A percentile compares a stretch with the other conserved stretches of the same genome.
These are phyloP conservation scores for Oedothorax gibbosus DNA, from an alignment of 1,140 invertebrate genomes.

Conservation along the genomic window DNA sequence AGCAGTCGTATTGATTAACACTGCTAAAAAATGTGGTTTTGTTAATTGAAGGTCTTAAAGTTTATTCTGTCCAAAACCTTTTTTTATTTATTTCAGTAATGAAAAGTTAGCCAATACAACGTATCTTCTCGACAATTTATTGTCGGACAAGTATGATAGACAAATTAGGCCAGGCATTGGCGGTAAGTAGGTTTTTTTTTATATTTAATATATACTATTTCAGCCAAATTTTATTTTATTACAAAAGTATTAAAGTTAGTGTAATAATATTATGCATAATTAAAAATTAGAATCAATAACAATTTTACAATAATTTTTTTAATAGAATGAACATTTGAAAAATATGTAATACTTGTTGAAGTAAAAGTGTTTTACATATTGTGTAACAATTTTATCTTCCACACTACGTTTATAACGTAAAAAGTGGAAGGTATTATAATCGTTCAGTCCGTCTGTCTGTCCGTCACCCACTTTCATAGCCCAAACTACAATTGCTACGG, in stretches of 20 bases:
- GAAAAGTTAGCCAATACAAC: slow-evolving; percentile 68
- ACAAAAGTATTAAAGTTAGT: neutral
- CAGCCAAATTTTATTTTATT: no score
- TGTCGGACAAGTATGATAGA: slow-evolving; percentile 71
- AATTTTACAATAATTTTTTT: neutral
- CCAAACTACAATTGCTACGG: no score
- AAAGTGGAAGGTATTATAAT: no score
- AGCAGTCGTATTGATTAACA: no score
- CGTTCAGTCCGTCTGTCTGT: no score
- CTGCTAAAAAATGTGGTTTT: no score
- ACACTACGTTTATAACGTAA: no score
- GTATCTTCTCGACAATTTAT: slow-evolving; percentile 70
- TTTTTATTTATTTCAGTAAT: slow-evolving; percentile 23
- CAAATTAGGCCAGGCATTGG: slow-evolving; percentile 71
- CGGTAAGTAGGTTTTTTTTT: slow-evolving; percentile 65
- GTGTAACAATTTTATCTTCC: no score
- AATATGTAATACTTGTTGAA: neutral
- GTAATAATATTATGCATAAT: neutral
- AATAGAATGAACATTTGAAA: neutral
- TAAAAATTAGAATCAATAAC: neutral
- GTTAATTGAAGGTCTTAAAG: no score
- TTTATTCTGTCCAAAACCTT: neutral
- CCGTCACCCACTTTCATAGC: no score
- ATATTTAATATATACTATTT: neutral
- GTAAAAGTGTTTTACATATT: neutral